phyloP scores from a whole-genome alignment of 2,113 vertebrate species.

The Cyprinus carpio region DNA sequence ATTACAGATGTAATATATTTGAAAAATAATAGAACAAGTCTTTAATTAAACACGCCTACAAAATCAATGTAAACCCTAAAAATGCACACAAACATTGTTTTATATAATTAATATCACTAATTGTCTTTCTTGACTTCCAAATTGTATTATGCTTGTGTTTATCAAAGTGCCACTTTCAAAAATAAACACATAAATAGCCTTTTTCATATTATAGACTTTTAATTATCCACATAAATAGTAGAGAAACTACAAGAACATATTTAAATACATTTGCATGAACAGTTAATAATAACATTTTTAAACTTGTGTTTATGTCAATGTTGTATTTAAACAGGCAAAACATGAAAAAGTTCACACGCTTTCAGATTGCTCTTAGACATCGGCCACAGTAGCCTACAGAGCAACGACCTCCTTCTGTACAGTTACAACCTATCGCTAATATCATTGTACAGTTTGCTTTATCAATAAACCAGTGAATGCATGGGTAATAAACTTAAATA shows the following conservation, averaged over 20 bases:
- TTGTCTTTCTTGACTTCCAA: neutral
- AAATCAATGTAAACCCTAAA: no score
- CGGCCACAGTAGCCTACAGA: constrained; percentile 22
- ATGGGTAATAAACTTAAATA: constrained; percentile 56
- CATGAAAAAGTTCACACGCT: constrained; percentile 79
- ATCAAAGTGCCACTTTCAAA: neutral
- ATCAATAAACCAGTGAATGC: constrained; percentile 34
- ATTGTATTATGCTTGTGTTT: neutral
- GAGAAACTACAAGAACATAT: constrained; percentile 97
- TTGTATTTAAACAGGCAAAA: constrained; percentile 86
- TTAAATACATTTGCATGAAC: constrained; percentile 96
- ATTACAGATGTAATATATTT: no score
- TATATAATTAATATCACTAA: no score
- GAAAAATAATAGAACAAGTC: no score
- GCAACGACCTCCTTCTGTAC: constrained; percentile 53
- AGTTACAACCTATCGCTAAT: constrained; percentile 65
- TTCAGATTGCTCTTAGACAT: constrained; percentile 75
- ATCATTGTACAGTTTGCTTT: constrained; percentile 67
- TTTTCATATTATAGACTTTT: constrained; percentile 83
- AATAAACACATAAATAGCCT: neutral
- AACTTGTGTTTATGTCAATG: constrained; percentile 70
- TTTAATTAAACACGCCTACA: no score
- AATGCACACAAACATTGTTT: no score
- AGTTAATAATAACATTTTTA: constrained; percentile 78
- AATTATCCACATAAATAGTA: constrained; percentile 97